phyloP scores from a whole-genome alignment of 2,797 vertebrate species.

The Phataginus tetradactyla region DNA sequence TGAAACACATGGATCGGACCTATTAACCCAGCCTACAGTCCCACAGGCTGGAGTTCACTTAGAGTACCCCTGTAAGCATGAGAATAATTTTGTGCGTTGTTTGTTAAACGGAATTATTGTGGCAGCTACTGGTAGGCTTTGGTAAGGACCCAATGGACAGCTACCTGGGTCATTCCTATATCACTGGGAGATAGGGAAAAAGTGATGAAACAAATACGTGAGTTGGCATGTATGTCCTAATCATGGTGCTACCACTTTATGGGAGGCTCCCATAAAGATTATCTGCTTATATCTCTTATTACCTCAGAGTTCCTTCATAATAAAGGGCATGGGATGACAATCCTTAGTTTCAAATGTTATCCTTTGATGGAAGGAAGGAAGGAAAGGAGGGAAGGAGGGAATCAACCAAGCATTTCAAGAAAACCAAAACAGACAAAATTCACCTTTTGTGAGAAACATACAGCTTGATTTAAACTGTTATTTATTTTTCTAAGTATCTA shows the following conservation, averaged over 20 bases:
- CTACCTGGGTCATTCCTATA: not conserved
- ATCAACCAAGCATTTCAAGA: not conserved
- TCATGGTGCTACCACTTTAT: not conserved
- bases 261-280: not conserved
- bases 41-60: not conserved
- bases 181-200: not conserved
- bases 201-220: not conserved
- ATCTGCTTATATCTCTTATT: not conserved
- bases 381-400: not conserved
- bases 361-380: not conserved
- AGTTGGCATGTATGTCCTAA: not conserved
- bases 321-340: not conserved
- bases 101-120: not conserved
- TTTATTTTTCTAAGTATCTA: slow-evolving; percentile 16
- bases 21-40: not conserved
- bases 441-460: not conserved
- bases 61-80: not conserved
- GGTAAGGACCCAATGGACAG: not conserved
- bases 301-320: not conserved
- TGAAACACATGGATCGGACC: not conserved
- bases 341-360: not conserved
- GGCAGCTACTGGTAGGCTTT: not conserved
- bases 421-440: not conserved
- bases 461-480: not conserved
- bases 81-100: not conserved